Conservation (phyloP, 2,113 vertebrate genomes). For the Alligator mississippiensis region DNA sequence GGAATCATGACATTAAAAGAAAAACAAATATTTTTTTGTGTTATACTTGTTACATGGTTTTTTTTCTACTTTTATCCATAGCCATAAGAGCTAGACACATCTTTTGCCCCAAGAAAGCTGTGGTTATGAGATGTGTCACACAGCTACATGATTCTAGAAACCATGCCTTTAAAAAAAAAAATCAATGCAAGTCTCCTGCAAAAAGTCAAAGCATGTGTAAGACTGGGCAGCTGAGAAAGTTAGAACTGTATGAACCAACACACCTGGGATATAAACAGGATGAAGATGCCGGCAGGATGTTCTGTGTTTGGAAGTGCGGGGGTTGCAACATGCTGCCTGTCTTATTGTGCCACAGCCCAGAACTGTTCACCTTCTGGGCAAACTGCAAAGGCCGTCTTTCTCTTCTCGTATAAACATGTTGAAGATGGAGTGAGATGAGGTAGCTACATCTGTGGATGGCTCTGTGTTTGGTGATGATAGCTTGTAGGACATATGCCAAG, state of each 20-base stretch:
- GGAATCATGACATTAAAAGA: background rate
- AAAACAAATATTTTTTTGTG: background rate
- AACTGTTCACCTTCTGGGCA: background rate
- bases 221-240: background rate
- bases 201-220: background rate
- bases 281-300: background rate
- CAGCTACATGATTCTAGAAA: background rate
- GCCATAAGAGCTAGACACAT: background rate
- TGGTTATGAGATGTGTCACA: background rate
- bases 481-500: background rate
- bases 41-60: background rate
- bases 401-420: background rate
- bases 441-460: background rate
- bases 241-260: background rate
- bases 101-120: background rate
- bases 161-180: background rate
- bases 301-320: background rate
- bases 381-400: background rate
- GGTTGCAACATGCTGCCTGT: background rate
- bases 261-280: background rate
- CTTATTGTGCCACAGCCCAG: background rate
- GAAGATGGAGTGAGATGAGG: background rate
- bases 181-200: background rate
- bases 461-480: background rate
- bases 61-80: background rate